Conservation (phyloP, 2,888 invertebrate genomes). For the Hetaerina titia region DNA sequence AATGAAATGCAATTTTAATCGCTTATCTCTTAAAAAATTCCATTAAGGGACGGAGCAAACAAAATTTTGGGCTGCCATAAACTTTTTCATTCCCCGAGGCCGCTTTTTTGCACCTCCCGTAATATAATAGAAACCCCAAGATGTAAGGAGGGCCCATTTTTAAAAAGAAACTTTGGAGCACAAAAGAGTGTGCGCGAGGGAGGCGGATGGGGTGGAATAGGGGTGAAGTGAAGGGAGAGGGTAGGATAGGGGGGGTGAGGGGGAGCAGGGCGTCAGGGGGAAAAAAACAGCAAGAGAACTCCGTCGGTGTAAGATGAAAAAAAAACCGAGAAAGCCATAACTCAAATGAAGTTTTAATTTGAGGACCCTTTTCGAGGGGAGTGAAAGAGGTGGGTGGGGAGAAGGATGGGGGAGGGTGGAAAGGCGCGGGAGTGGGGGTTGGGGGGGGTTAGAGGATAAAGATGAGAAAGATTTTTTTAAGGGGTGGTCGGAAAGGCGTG, state of each 20-base stretch:
- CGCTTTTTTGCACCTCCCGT: neutral
- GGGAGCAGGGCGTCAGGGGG: neutral
- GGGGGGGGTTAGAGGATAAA: neutral
- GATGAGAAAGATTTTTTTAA: neutral
- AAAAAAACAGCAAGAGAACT: neutral
- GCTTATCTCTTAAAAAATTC: slow-evolving; percentile 32
- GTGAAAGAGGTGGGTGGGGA: neutral
- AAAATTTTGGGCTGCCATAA: neutral
- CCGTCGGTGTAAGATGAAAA: slow-evolving; percentile 29
- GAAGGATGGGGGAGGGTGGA: neutral
- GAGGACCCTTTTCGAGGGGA: slow-evolving; percentile 36
- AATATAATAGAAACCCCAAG: slow-evolving; percentile 8
- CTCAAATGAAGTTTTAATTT: slow-evolving; percentile 62
- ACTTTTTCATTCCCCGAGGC: neutral
- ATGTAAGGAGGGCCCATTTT: slow-evolving; percentile 13
- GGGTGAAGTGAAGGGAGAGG: neutral
- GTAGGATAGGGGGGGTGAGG: neutral
- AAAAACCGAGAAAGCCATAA: slow-evolving; percentile 54
- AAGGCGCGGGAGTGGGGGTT: neutral
- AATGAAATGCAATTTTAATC: neutral
- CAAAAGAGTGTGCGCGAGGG: neutral
- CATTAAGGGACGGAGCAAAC: neutral
- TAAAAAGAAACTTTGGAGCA: neutral
- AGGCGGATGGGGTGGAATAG: neutral
- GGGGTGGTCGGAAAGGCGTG: neutral